Evolutionary conservation across 35 echinoderm and acorn worm species (phyloP).

Genomic region (Heliocidaris tuberculata): DNA sequence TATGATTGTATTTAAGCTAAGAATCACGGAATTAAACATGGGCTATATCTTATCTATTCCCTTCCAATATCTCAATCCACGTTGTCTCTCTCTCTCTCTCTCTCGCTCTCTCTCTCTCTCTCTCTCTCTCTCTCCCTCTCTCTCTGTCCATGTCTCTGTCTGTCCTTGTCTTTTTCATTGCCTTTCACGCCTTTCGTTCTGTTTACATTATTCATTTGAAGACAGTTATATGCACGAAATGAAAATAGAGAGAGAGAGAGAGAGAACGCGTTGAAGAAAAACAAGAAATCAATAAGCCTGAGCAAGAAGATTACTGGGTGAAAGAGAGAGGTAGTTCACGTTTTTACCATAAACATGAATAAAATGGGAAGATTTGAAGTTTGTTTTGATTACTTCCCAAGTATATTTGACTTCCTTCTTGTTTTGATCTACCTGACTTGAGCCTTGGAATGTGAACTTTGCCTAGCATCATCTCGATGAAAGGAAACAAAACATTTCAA

Average conservation of each 20-base stretch:
- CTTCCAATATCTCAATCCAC: too few relatives aligned
- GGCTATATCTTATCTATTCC: too few relatives aligned
- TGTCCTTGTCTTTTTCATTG: not conserved
- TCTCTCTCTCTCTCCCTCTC: not conserved
- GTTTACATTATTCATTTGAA: not conserved
- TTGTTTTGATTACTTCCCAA: not conserved
- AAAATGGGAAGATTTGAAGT: not conserved
- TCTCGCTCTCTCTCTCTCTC: not conserved
- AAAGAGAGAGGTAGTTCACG: not conserved
- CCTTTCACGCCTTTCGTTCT: not conserved
- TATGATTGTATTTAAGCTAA: too few relatives aligned
- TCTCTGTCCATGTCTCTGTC: not conserved
- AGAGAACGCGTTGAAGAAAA: not conserved
- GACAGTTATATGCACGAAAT: not conserved
- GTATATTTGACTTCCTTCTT: not conserved
- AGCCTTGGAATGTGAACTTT: not conserved
- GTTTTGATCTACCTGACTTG: not conserved
- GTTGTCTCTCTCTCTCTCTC: not conserved
- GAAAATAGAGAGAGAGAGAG: too few relatives aligned
- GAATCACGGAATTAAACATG: too few relatives aligned
- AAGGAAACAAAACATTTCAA: not conserved
- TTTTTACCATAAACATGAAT: not conserved
- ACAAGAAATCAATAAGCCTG: not conserved
- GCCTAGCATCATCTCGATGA: not conserved
- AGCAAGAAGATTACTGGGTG: not conserved